Base-by-base conservation (phyloP, 2,113 vertebrate species). In the Triplophysa tibetana region DNA sequence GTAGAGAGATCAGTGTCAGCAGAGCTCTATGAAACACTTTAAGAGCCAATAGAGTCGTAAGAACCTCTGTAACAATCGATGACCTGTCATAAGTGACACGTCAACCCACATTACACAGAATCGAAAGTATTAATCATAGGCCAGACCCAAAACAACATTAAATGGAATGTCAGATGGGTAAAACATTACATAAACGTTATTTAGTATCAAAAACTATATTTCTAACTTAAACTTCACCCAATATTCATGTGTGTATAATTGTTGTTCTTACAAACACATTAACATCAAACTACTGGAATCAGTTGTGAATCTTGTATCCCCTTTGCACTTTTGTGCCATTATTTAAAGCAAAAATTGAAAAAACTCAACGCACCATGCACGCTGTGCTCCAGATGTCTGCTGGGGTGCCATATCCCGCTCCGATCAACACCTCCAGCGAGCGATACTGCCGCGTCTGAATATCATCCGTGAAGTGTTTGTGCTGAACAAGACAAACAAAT, bases 331-430 rank as follows among this genome's bases (percentile, higher is more conserved):
- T 38, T 41, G n/a, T 8, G 54, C 54, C 54, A 58, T 21, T 58
- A 58, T 16, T 58, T 21, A 21, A 58, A 58, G 21, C n/a, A 10
- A n/a, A 58, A n/a, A 58, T 8, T 1, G 8, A 58, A 58, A 1
- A n/a, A 21, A 6, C 54, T 77, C 41, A 78, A 91, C 89, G 21
- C 87, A 99, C 97, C 98, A 99, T 99, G 89, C 97, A 98, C 0
- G 98, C 97, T 0, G 98, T 98, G 92, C 98, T 99, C 97, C 98
- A 99, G 88, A 99, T 98, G 89, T 99, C 98, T 21, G 98, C 98
- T 0, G 97, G 97, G 1, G 96, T 97, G 82, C 94, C 91, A 38
- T 99, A 99, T n/a, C 97, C 97, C 0, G 95, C 88, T 3, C 98
- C 98, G 29, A 97, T 95, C 77, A 99, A 80, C 72, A 99, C 98